phyloP scores from a whole-genome alignment of 2,888 invertebrate genomes.

The Diarsia dahlii region DNA sequence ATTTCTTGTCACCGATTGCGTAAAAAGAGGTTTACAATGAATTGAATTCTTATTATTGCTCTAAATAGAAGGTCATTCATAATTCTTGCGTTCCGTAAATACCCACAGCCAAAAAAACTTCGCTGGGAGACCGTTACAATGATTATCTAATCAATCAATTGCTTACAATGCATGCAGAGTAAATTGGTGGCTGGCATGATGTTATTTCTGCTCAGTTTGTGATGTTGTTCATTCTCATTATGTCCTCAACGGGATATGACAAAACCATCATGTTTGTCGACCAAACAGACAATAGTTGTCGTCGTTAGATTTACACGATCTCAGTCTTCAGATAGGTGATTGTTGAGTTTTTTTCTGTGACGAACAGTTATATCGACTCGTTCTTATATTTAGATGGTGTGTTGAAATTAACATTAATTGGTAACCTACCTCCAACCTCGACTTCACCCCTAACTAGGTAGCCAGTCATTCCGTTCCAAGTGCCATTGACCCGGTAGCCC shows the following conservation, averaged over 20 bases:
- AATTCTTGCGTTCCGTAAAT: conserved; percentile 39
- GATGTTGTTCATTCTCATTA: conserved; percentile 28
- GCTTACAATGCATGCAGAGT: conserved; percentile 47
- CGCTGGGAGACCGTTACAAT: conserved; percentile 40
- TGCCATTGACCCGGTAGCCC: conserved; percentile 91
- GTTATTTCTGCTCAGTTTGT: conserved; percentile 28
- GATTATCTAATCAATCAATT: conserved; percentile 59
- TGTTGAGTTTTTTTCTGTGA: background rate
- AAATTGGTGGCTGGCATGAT: conserved; percentile 44
- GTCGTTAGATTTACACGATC: background rate
- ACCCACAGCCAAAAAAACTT: conserved; percentile 43
- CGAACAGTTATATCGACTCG: background rate
- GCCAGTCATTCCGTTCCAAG: conserved; percentile 93
- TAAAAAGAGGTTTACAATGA: background rate
- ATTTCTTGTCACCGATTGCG: background rate
- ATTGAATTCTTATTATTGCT: conserved; percentile 19
- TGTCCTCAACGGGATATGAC: conserved; percentile 8
- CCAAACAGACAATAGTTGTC: background rate
- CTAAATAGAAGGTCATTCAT: conserved; percentile 53
- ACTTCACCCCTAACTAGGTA: conserved; percentile 90
- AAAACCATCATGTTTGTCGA: background rate
- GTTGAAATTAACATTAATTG: background rate
- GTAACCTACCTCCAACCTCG: conserved; percentile 90
- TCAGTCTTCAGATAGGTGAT: background rate
- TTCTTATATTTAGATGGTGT: background rate